Evolutionary conservation across 1,140 invertebrate genomes (phyloP).

Genomic region (Tetramorium alpestre): DNA sequence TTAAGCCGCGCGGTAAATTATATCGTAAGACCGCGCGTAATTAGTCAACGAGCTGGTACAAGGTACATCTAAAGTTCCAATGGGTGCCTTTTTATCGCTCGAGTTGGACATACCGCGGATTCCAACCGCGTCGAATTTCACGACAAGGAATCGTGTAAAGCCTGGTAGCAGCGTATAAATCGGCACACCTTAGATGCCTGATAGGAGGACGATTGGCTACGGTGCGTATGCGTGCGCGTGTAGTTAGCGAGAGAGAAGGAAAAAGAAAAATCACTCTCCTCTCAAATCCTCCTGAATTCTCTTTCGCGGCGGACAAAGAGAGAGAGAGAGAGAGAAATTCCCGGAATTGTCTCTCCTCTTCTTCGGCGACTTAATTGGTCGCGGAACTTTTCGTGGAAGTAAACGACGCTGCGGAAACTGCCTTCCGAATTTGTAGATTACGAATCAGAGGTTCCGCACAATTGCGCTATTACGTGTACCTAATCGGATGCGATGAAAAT

Average conservation of each 20-base stretch:
- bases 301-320: neutral
- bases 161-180: constrained; percentile 77
- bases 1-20: constrained; percentile 23
- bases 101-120: constrained; percentile 71
- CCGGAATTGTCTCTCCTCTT: neutral
- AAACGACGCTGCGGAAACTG: neutral
- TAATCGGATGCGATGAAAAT: neutral
- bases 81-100: neutral
- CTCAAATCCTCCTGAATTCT: neutral
- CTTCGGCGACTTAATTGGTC: constrained; percentile 24
- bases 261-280: constrained; percentile 14
- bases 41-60: constrained; percentile 27
- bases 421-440: neutral
- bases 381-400: constrained; percentile 1
- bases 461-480: neutral
- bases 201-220: constrained; percentile 68
- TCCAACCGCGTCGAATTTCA: constrained; percentile 72
- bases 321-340: neutral
- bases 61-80: neutral
- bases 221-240: neutral
- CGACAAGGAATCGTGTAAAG: constrained; percentile 71
- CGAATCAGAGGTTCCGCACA: neutral
- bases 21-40: constrained; percentile 14
- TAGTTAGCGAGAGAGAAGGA: neutral
- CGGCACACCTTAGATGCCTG: constrained; percentile 75